Evolutionary conservation across 2,113 vertebrate genomes (phyloP).

Genomic region (Galbula dea): DNA sequence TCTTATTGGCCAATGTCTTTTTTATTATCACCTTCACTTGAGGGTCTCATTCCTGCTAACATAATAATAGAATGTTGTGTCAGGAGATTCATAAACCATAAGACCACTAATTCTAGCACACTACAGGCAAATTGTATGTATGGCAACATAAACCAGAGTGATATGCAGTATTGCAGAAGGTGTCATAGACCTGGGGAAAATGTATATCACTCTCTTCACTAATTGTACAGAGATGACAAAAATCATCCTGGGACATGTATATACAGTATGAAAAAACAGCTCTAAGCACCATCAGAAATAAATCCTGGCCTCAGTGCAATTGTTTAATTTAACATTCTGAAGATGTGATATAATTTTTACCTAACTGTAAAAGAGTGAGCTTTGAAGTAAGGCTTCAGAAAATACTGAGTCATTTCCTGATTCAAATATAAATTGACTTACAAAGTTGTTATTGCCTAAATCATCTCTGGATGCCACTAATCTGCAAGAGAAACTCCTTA

Average conservation of each 20-base stretch:
- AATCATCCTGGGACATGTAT: neutral
- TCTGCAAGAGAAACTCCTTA: conserved; percentile 10
- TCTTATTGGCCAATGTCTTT: neutral
- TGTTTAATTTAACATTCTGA: conserved; percentile 63
- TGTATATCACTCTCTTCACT: neutral
- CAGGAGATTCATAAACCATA: conserved; percentile 42
- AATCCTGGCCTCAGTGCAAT: neutral
- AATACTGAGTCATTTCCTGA: conserved; percentile 65
- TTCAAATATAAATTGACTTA: conserved; percentile 62
- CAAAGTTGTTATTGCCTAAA: conserved; percentile 42
- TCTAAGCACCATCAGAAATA: conserved; percentile 13
- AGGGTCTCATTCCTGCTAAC: conserved; percentile 30
- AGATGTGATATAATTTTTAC: conserved; percentile 66
- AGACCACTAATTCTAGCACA: conserved; percentile 28
- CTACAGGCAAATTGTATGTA: neutral
- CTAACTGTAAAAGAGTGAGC: conserved; percentile 40
- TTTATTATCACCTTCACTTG: conserved; percentile 4
- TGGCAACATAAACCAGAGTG: conserved; percentile 17
- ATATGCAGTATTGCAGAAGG: neutral
- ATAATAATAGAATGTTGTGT: neutral
- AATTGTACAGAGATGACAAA: conserved; percentile 9
- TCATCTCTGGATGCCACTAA: conserved; percentile 1
- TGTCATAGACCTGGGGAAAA: neutral
- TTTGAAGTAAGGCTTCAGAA: conserved; percentile 69
- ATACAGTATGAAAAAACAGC: neutral